Evolutionary conservation across 2,113 vertebrate species (phyloP).

Genomic region (Oostethus manadensis): DNA sequence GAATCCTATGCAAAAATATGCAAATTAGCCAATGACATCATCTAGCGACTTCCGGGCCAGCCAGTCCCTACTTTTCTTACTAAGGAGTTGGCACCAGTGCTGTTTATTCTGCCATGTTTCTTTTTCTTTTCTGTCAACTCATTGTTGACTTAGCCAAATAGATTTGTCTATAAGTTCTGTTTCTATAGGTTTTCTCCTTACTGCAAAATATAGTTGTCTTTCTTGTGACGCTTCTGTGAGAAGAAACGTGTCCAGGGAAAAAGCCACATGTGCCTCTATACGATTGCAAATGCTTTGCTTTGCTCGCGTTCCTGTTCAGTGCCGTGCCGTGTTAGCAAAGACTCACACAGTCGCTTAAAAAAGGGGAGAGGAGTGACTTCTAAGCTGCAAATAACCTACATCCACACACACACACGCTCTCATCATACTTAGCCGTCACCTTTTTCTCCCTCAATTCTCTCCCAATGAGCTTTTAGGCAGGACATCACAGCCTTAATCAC

Average conservation of each 20-base stretch:
- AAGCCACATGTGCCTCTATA: background rate
- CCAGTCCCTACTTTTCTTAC: too few species aligned
- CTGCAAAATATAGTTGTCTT: background rate
- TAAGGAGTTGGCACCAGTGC: too few species aligned
- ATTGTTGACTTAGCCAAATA: too few species aligned
- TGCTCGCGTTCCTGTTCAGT: background rate
- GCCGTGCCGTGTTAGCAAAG: background rate
- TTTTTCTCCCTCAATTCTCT: conserved; percentile 31
- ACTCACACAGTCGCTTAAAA: background rate
- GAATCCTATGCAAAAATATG: too few species aligned
- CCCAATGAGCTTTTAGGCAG: conserved; percentile 36
- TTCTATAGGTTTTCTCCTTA: too few species aligned
- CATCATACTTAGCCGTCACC: conserved; percentile 10
- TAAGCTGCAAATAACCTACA: background rate
- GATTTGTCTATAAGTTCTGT: too few species aligned
- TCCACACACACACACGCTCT: background rate
- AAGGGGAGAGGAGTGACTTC: background rate
- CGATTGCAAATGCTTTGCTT: background rate
- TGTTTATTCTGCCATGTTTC: too few species aligned
- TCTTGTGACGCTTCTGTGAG: background rate
- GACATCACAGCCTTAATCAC: conserved; percentile 48
- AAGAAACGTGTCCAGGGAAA: background rate
- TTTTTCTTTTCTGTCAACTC: too few species aligned
- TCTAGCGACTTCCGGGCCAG: too few species aligned
- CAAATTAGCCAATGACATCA: too few species aligned